These are phyloP conservation scores for Aramus guarauna DNA, from an alignment of 2,113 vertebrate genomes.

Conservation along the genomic window DNA sequence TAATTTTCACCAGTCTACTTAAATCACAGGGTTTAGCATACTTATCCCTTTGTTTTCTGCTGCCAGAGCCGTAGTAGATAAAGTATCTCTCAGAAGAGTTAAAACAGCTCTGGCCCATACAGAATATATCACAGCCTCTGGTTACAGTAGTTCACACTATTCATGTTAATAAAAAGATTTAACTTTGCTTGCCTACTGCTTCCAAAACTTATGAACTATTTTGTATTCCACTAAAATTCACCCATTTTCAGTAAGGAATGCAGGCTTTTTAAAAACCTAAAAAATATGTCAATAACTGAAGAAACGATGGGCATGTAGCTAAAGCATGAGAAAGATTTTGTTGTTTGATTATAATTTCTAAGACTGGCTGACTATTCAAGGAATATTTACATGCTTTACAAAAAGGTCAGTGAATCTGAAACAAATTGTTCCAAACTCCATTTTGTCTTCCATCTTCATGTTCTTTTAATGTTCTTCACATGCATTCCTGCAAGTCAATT, in stretches of 20 bases:
- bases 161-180: not conserved
- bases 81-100: not conserved
- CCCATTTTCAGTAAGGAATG: not conserved
- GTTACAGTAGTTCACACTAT: not conserved
- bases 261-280: not conserved
- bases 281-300: constrained; percentile 16
- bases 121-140: not conserved
- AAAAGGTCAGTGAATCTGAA: not conserved
- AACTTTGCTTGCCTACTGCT: not conserved
- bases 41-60: not conserved
- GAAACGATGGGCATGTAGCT: not conserved
- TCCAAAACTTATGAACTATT: not conserved
- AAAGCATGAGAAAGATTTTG: not conserved
- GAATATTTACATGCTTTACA: not conserved
- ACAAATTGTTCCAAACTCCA: not conserved
- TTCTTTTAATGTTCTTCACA: not conserved
- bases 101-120: not conserved
- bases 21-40: not conserved
- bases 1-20: not conserved
- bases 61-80: not conserved
- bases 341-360: not conserved
- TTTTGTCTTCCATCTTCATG: not conserved
- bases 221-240: not conserved
- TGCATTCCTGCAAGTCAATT: not conserved
- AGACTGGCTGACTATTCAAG: not conserved